A percentile compares a stretch with the other conserved stretches of the same genome.
Evolutionary conservation across 2,888 invertebrate genomes (phyloP).

Genomic region (Epinotia demarniana): DNA sequence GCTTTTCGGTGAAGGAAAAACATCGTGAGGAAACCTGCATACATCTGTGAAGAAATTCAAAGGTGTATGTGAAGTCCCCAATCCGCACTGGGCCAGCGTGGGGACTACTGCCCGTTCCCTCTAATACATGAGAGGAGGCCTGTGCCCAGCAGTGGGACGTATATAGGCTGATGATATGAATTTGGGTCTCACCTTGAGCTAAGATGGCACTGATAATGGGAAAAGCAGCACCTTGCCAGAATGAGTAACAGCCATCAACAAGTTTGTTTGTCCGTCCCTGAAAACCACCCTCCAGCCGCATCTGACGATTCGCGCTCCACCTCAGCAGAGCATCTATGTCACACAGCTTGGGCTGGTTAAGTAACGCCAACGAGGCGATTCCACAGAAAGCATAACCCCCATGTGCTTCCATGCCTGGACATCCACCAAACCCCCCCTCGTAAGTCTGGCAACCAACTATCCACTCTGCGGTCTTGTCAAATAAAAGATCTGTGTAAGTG

Average conservation of each 20-base stretch:
- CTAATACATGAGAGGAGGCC: too few relatives aligned
- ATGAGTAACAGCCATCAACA: constrained; percentile 99
- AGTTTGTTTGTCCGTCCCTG: constrained; percentile 99
- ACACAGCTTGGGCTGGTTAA: constrained; percentile 90
- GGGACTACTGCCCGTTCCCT: too few relatives aligned
- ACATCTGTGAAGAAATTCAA: too few relatives aligned
- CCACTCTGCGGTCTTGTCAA: constrained; percentile 96
- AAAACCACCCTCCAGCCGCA: constrained; percentile 98
- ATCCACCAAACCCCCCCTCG: constrained; percentile 99
- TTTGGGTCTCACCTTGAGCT: constrained; percentile 69
- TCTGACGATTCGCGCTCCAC: constrained; percentile 96
- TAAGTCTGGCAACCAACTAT: constrained; percentile 98
- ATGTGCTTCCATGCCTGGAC: constrained; percentile 96
- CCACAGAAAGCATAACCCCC: constrained; percentile 99
- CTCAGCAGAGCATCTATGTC: constrained; percentile 90
- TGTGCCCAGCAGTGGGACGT: too few relatives aligned
- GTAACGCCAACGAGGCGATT: constrained; percentile 93
- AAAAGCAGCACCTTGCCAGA: constrained; percentile 98
- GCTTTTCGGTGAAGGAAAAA: too few relatives aligned
- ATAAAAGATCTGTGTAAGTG: constrained; percentile 89
- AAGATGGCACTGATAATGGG: constrained; percentile 93
- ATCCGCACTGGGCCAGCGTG: too few relatives aligned
- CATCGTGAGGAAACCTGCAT: too few relatives aligned
- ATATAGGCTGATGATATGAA: too few relatives aligned
- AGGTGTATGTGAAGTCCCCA: too few relatives aligned